Percentiles rank a stretch among this genome's conserved stretches.
Evolutionary conservation across 1,140 invertebrate genomes (phyloP).

Genomic region (Drosophila guanche): DNA sequence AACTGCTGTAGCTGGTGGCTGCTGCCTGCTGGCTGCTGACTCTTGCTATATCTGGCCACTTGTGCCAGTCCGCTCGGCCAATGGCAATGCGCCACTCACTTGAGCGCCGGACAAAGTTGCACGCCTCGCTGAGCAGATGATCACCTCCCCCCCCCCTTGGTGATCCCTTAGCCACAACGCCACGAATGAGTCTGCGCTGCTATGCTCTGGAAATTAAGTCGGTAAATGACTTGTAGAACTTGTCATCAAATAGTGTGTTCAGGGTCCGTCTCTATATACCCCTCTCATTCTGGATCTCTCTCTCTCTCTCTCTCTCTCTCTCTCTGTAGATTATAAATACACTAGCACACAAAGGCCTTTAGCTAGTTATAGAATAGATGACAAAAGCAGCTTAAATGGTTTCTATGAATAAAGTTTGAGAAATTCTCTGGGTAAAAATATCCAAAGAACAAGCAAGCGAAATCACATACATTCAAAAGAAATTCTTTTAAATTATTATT

Average conservation of each 20-base stretch:
- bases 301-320: neutral
- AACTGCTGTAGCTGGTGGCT: constrained; percentile 12
- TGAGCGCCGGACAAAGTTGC: constrained; percentile 74
- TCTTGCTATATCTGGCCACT: constrained; percentile 38
- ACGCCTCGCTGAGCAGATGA: constrained; percentile 76
- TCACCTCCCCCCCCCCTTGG: neutral
- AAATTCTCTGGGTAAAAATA: no score
- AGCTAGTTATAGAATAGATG: no score
- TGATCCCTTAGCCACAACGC: neutral
- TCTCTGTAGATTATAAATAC: neutral
- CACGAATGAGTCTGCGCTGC: constrained; percentile 30
- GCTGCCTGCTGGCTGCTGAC: no score
- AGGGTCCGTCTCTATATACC: constrained; percentile 4
- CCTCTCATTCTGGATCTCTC: constrained; percentile 2
- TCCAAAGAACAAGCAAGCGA: no score
- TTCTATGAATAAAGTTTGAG: no score
- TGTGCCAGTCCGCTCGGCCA: constrained; percentile 41
- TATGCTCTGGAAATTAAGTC: constrained; percentile 80
- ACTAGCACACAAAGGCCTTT: no score
- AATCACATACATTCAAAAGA: no score
- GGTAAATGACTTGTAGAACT: constrained; percentile 83
- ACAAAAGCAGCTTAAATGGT: no score
- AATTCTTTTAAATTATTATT: no score
- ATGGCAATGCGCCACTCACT: constrained; percentile 62
- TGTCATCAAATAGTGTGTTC: constrained; percentile 50